Percentiles rank a stretch among this genome's conserved stretches.
Conservation (phyloP, 2,888 invertebrate species). For the Spicauda simplicius region DNA sequence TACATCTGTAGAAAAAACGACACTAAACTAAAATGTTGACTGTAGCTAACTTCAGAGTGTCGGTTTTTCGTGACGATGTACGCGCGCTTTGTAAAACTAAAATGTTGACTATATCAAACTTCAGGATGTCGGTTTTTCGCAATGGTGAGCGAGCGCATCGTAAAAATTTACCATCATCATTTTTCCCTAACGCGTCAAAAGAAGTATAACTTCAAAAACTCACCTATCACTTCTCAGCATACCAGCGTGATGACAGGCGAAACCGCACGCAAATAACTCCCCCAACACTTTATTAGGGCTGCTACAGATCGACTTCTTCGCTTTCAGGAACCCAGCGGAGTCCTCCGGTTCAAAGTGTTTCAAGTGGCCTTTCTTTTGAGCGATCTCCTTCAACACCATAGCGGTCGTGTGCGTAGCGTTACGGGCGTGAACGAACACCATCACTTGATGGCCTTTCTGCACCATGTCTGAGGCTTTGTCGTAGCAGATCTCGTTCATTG, state of each 20-base stretch:
- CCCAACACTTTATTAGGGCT: conserved; percentile 92
- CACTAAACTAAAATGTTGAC: too few species aligned
- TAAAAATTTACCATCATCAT: too few species aligned
- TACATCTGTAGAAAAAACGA: too few species aligned
- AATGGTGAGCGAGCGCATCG: too few species aligned
- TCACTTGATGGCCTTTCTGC: conserved; percentile 96
- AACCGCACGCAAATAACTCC: conserved; percentile 93
- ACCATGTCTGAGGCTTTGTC: conserved; percentile 95
- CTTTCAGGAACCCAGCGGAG: conserved; percentile 86
- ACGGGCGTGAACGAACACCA: conserved; percentile 99
- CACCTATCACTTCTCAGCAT: conserved; percentile 94
- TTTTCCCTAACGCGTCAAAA: too few species aligned
- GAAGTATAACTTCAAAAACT: conserved; percentile 37
- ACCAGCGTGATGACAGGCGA: conserved; percentile 98
- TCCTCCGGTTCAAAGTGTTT: conserved; percentile 89
- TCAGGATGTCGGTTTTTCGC: too few species aligned
- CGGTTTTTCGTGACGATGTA: too few species aligned
- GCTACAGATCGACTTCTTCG: conserved; percentile 88
- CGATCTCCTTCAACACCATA: conserved; percentile 91
- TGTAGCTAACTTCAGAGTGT: too few species aligned
- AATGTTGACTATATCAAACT: too few species aligned
- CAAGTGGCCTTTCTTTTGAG: conserved; percentile 89
- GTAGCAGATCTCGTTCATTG: conserved; percentile 97
- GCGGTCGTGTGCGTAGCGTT: conserved; percentile 98
- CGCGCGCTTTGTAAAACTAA: too few species aligned